Conservation (phyloP, 2,888 invertebrate species). For the Ichneumoninae sp. region DNA sequence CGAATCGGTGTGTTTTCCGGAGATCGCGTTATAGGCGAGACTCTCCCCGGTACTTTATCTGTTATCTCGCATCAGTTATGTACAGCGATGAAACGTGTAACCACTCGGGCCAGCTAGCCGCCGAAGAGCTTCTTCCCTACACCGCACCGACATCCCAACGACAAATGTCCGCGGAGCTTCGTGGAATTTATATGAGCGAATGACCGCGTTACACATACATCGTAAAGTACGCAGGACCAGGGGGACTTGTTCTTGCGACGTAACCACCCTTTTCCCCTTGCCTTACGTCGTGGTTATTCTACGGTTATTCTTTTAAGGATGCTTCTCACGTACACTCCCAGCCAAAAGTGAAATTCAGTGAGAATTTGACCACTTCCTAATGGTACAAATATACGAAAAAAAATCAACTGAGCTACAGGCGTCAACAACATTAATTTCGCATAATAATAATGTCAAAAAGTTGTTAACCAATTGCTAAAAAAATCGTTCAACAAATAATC, state of each 20-base stretch:
- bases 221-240: slow-evolving; percentile 27
- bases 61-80: slow-evolving; percentile 75
- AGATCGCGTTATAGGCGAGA: slow-evolving; percentile 42
- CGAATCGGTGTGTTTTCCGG: slow-evolving; percentile 6
- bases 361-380: too few species aligned
- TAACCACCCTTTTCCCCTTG: background rate
- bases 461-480: too few species aligned
- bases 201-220: slow-evolving; percentile 42
- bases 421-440: too few species aligned
- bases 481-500: too few species aligned
- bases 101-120: background rate
- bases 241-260: slow-evolving; percentile 38
- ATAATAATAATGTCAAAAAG: too few species aligned
- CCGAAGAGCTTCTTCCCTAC: slow-evolving; percentile 67
- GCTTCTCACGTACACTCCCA: too few species aligned
- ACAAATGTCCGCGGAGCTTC: slow-evolving; percentile 70
- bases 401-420: too few species aligned
- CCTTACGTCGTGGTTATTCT: too few species aligned
- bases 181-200: slow-evolving; percentile 77
- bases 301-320: too few species aligned
- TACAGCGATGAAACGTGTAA: slow-evolving; percentile 56
- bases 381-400: too few species aligned
- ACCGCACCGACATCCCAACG: slow-evolving; percentile 61
- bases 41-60: slow-evolving; percentile 56
- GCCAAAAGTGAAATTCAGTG: too few species aligned